phyloP scores from a whole-genome alignment of 1,140 invertebrate genomes.

The Halotydeus destructor region DNA sequence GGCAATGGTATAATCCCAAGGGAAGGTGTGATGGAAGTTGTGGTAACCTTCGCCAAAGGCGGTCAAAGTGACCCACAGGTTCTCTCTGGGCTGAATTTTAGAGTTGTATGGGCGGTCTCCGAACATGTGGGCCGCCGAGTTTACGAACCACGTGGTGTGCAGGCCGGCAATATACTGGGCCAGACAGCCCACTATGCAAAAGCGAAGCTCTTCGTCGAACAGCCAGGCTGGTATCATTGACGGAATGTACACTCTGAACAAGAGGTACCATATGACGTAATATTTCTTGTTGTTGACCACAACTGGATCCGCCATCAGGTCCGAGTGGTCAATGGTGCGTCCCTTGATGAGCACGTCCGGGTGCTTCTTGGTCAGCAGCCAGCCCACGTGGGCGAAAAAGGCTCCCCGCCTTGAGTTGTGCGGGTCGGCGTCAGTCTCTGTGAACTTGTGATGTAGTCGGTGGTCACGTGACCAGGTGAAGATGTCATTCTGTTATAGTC shows the following conservation, averaged over 20 bases:
- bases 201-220: conserved; percentile 28
- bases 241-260: conserved; percentile 29
- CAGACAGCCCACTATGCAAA: conserved; percentile 26
- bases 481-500: conserved; percentile 77
- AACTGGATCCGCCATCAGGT: conserved; percentile 66
- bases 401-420: conserved; percentile 84
- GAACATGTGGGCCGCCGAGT: conserved; percentile 29
- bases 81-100: conserved; percentile 28
- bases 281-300: conserved; percentile 57
- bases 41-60: conserved; percentile 31
- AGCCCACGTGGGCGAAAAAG: conserved; percentile 89
- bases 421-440: conserved; percentile 86
- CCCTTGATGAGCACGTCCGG: conserved; percentile 70
- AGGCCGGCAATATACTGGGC: conserved; percentile 27
- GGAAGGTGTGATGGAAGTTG: conserved; percentile 35
- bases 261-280: conserved; percentile 25
- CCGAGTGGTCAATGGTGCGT: conserved; percentile 57
- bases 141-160: conserved; percentile 27
- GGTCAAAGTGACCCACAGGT: conserved; percentile 23
- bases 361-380: conserved; percentile 77
- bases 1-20: conserved; percentile 28
- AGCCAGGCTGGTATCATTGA: conserved; percentile 26
- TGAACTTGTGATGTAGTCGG: conserved; percentile 86
- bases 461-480: conserved; percentile 85
- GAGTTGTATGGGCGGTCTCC: conserved; percentile 28